Percentiles rank a stretch among this genome's conserved stretches.
phyloP scores from a whole-genome alignment of 2,797 vertebrate species.

The Mormyrops attenuatus region DNA sequence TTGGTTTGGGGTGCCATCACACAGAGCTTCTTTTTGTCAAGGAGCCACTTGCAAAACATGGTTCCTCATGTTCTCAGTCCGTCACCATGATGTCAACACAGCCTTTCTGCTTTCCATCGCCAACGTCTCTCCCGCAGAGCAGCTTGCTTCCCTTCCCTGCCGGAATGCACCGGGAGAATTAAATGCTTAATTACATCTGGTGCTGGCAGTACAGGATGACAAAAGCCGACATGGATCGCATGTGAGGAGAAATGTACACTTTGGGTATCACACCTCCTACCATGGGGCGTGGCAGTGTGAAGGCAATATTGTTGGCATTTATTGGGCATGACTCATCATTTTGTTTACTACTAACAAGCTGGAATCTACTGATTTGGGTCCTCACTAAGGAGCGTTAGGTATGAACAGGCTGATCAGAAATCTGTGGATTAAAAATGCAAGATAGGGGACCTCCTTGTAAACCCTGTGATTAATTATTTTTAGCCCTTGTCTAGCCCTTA shows the following conservation, averaged over 20 bases:
- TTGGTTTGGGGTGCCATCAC: conserved; percentile 91
- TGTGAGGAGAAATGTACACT: not conserved
- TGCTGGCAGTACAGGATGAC: not conserved
- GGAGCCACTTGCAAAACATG: conserved; percentile 43
- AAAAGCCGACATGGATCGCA: not conserved
- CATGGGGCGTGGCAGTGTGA: not conserved
- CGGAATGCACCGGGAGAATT: not conserved
- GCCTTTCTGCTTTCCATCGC: not conserved
- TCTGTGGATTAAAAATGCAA: not conserved
- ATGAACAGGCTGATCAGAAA: not conserved
- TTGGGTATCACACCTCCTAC: not conserved
- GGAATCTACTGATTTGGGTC: not conserved
- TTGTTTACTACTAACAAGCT: not conserved
- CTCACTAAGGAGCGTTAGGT: not conserved
- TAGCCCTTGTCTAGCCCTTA: not conserved
- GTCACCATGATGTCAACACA: not conserved
- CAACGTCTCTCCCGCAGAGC: not conserved
- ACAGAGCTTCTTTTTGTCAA: conserved; percentile 75
- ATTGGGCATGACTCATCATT: not conserved
- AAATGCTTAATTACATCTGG: not conserved
- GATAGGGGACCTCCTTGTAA: not conserved
- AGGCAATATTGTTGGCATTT: not conserved
- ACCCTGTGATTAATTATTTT: not conserved
- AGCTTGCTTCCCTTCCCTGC: not conserved
- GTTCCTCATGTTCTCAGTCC: too few species aligned